A percentile compares a stretch with the other conserved stretches of the same genome.
Evolutionary conservation across 1,140 invertebrate genomes (phyloP).

Genomic region (Agrypnia vestita): DNA sequence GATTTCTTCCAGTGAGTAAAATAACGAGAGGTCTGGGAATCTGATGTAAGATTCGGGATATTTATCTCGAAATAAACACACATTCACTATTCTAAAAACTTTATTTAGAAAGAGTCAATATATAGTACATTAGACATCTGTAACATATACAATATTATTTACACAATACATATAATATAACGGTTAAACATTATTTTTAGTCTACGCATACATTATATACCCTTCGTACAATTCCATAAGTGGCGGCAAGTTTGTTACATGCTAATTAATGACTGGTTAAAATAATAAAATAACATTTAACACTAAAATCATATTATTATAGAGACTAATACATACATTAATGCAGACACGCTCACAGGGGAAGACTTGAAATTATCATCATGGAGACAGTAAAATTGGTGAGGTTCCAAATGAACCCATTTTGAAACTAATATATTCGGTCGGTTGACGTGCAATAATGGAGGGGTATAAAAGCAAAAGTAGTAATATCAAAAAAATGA

Average conservation of each 20-base stretch:
- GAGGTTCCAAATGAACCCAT: no score
- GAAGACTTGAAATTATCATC: no score
- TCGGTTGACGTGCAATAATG: no score
- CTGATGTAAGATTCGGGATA: no score
- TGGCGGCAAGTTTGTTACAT: slow-evolving; percentile 23
- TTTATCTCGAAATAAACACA: slow-evolving; percentile 5
- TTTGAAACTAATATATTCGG: no score
- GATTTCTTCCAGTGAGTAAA: no score
- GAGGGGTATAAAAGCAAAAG: no score
- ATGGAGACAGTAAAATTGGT: no score
- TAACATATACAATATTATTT: slow-evolving; percentile 53
- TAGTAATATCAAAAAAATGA: no score
- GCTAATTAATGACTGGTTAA: slow-evolving; percentile 40
- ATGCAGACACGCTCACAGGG: no score
- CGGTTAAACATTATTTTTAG: slow-evolving; percentile 32
- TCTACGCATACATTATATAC: slow-evolving; percentile 18
- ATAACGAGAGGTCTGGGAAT: background rate
- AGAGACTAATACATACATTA: no score
- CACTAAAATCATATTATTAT: slow-evolving; percentile 17
- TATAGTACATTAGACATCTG: slow-evolving; percentile 50
- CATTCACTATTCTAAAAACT: slow-evolving; percentile 35
- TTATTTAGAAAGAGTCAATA: slow-evolving; percentile 49
- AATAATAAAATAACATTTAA: slow-evolving; percentile 20
- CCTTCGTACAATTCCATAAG: slow-evolving; percentile 8
- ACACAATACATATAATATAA: slow-evolving; percentile 32